Conservation (phyloP, 2,113 vertebrate genomes). For the Archocentrus centrarchus region DNA sequence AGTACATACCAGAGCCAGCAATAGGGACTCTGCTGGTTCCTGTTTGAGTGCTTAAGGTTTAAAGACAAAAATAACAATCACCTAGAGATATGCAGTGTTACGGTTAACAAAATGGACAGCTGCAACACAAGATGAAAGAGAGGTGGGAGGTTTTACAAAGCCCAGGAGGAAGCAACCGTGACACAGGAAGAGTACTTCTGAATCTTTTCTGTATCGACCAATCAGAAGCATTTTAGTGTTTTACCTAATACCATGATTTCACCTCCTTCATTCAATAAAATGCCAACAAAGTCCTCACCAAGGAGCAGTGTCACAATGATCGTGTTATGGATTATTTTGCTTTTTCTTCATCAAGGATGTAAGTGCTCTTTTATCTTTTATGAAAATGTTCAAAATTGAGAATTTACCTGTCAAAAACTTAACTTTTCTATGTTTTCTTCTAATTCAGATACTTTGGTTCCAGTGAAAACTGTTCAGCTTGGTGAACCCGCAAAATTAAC, state of each 20-base stretch:
- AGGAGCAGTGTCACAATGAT: background rate
- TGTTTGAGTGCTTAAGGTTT: background rate
- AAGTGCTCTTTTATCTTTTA: accelerated
- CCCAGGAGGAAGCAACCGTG: background rate
- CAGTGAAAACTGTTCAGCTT: constrained; percentile 2
- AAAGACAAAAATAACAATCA: background rate
- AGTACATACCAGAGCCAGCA: background rate
- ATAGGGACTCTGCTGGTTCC: accelerated
- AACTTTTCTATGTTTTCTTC: background rate
- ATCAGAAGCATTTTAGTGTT: accelerated
- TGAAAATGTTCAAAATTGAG: accelerated
- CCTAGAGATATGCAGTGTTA: background rate
- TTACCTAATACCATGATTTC: background rate
- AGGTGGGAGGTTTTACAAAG: background rate
- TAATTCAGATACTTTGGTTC: background rate
- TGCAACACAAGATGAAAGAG: background rate
- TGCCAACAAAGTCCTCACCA: background rate
- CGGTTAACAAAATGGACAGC: background rate
- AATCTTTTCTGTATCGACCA: background rate
- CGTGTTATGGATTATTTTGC: background rate
- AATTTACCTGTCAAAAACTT: background rate
- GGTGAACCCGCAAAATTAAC: constrained; percentile 21
- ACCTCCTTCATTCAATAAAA: background rate
- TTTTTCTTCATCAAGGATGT: constrained; percentile 14
- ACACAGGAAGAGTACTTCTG: background rate